Conservation (phyloP, 2,888 invertebrate species). For the Orgyia antiqua region DNA sequence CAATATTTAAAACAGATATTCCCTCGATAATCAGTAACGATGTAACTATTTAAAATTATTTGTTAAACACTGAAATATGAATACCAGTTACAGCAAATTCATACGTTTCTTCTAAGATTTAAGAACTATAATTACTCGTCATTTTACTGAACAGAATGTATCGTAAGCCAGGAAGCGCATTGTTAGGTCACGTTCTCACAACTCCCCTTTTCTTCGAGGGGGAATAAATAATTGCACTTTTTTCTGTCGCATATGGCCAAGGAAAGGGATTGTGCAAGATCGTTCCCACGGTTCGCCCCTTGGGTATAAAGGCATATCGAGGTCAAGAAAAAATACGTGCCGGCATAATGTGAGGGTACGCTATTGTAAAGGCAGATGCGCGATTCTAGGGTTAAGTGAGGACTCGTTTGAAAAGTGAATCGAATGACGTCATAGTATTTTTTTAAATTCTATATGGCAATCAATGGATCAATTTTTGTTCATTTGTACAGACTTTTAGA, state of each 20-base stretch:
- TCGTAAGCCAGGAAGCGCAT: slow-evolving; percentile 77
- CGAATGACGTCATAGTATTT: slow-evolving; percentile 47
- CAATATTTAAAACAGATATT: slow-evolving; percentile 29
- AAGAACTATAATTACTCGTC: slow-evolving; percentile 52
- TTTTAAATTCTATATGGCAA: no score
- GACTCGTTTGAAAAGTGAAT: slow-evolving; percentile 59
- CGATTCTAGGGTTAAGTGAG: slow-evolving; percentile 68
- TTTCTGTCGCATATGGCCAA: slow-evolving; percentile 78
- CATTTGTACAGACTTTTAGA: no score
- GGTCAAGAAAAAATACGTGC: slow-evolving; percentile 77
- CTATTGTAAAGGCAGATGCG: slow-evolving; percentile 71
- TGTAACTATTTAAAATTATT: slow-evolving; percentile 54
- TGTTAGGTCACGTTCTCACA: slow-evolving; percentile 79
- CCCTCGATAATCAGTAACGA: slow-evolving; percentile 16
- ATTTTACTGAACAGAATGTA: slow-evolving; percentile 47
- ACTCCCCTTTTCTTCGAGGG: slow-evolving; percentile 76
- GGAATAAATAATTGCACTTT: slow-evolving; percentile 78
- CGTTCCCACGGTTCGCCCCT: slow-evolving; percentile 76
- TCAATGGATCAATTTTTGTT: no score
- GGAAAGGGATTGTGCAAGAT: slow-evolving; percentile 72
- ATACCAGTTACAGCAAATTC: slow-evolving; percentile 44
- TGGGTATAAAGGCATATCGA: slow-evolving; percentile 67
- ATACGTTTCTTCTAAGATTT: slow-evolving; percentile 38
- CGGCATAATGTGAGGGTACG: slow-evolving; percentile 63
- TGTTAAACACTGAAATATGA: slow-evolving; percentile 47